Conservation (phyloP, 2,113 vertebrate species). For the Ariopsis seemanni region DNA sequence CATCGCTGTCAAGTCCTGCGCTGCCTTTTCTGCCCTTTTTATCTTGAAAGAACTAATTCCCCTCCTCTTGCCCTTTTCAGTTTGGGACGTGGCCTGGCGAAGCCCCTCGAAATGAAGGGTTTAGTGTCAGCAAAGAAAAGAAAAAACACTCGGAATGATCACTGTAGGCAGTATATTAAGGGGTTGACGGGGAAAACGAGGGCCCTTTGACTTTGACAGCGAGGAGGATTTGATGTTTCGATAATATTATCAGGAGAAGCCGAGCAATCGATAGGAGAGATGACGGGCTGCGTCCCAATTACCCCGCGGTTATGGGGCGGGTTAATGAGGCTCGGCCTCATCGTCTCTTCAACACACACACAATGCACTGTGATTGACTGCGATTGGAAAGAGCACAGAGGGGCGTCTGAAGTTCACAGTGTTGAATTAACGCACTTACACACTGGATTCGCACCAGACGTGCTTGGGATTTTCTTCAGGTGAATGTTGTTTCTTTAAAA, state of each 20-base stretch:
- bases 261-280: slow-evolving; percentile 90
- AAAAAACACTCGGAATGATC: slow-evolving; percentile 89
- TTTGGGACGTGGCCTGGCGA: slow-evolving; percentile 50
- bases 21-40: slow-evolving; percentile 99
- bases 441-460: background rate
- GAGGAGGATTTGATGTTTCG: slow-evolving; percentile 85
- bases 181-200: slow-evolving; percentile 83
- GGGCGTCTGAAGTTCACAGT: background rate
- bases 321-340: slow-evolving; percentile 74
- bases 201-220: slow-evolving; percentile 89
- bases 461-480: background rate
- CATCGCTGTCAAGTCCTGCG: slow-evolving; percentile 97
- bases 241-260: slow-evolving; percentile 90
- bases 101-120: slow-evolving; percentile 86
- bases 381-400: slow-evolving; percentile 10
- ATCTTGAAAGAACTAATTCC: slow-evolving; percentile 77
- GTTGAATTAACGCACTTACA: background rate
- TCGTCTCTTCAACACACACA: slow-evolving; percentile 53
- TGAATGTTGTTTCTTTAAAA: background rate
- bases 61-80: slow-evolving; percentile 81
- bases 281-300: slow-evolving; percentile 97
- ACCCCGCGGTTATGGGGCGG: slow-evolving; percentile 77
- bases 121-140: slow-evolving; percentile 89
- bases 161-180: slow-evolving; percentile 83
- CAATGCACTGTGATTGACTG: slow-evolving; percentile 43